Percentiles rank a stretch among this genome's conserved stretches.
These are phyloP conservation scores for Smutsia gigantea DNA, from an alignment of 2,797 vertebrate genomes.

Conservation along the genomic window DNA sequence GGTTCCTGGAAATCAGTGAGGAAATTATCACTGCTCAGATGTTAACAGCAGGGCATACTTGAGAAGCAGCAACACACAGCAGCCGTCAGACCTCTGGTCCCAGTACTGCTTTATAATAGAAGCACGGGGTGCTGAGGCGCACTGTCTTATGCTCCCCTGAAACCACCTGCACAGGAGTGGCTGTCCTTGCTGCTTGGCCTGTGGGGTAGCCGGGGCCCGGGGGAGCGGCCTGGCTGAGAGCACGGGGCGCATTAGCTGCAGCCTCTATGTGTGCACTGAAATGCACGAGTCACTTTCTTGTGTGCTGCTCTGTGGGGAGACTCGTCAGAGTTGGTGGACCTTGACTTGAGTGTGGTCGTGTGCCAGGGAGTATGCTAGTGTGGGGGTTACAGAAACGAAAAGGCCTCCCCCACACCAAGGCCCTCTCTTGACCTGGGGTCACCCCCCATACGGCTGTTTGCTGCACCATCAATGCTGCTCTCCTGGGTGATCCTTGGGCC, in stretches of 20 bases:
- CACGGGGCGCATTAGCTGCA: neutral
- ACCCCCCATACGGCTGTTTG: neutral
- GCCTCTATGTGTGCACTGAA: neutral
- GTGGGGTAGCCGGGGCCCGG: neutral
- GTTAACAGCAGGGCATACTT: neutral
- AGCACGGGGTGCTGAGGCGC: neutral
- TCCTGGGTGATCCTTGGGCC: neutral
- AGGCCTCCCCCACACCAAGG: neutral
- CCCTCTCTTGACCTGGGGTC: neutral
- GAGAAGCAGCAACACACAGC: neutral
- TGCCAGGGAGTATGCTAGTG: neutral
- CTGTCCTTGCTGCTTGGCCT: neutral
- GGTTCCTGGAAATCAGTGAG: neutral
- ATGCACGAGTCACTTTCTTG: neutral
- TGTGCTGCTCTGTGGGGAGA: neutral
- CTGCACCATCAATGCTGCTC: neutral
- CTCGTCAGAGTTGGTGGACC: neutral
- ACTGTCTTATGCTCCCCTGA: neutral
- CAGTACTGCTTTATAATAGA: neutral
- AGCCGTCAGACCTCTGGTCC: neutral
- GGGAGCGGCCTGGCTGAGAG: neutral
- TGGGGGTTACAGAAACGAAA: neutral
- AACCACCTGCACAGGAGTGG: neutral
- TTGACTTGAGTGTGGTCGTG: neutral
- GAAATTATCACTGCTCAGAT: neutral